These are phyloP conservation scores for Colletes latitarsis DNA, from an alignment of 1,140 invertebrate genomes.

Conservation along the genomic window DNA sequence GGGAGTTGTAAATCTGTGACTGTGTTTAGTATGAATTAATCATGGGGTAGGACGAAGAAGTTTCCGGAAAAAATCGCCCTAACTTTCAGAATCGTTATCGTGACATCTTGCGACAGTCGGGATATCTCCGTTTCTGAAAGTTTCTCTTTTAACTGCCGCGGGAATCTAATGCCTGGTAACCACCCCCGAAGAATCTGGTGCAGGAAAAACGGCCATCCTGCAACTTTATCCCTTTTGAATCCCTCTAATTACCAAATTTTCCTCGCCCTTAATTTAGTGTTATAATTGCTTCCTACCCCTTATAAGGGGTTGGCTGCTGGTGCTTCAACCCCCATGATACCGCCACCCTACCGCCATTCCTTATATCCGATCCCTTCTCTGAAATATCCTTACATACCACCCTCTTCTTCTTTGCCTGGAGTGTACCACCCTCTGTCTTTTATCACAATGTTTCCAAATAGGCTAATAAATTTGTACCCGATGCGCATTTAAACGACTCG, in stretches of 20 bases:
- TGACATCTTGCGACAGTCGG: neutral
- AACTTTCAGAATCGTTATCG: neutral
- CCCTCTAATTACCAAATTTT: constrained; percentile 81
- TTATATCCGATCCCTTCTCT: constrained; percentile 55
- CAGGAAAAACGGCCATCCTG: constrained; percentile 60
- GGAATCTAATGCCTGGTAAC: constrained; percentile 23
- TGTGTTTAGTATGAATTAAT: neutral
- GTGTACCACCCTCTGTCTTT: constrained; percentile 43
- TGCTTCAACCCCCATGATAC: constrained; percentile 61
- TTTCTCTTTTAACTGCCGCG: constrained; percentile 26
- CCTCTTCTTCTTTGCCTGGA: constrained; percentile 19
- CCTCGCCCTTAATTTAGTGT: constrained; percentile 78
- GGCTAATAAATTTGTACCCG: constrained; percentile 56
- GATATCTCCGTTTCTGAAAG: constrained; percentile 13
- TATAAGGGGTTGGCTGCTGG: constrained; percentile 60
- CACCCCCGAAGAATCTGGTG: constrained; percentile 55
- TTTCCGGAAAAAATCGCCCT: neutral
- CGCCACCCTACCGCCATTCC: constrained; percentile 65
- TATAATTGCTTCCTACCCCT: constrained; percentile 79
- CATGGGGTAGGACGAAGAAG: neutral
- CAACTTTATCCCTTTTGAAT: constrained; percentile 77
- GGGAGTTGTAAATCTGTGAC: neutral
- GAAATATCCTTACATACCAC: constrained; percentile 44
- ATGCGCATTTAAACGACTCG: constrained; percentile 64
- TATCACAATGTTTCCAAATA: constrained; percentile 55